Evolutionary conservation across 2,888 invertebrate genomes (phyloP).

Genomic region (Andrena haemorrhoa): DNA sequence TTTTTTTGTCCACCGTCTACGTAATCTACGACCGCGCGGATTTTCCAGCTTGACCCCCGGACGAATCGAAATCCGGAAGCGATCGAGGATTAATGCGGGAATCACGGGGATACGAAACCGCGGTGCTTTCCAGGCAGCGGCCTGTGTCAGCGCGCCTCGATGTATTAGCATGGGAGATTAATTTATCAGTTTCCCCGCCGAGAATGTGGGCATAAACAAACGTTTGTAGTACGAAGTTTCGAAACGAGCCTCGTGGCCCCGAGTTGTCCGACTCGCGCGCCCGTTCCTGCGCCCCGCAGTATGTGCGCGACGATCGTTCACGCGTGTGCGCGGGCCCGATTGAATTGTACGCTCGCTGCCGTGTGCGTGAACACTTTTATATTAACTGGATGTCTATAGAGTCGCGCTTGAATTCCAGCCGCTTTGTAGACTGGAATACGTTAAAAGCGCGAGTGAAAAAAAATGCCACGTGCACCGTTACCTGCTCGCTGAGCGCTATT

Average conservation of each 20-base stretch:
- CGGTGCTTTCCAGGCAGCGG: slow-evolving; percentile 47
- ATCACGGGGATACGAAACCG: slow-evolving; percentile 60
- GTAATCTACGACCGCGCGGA: slow-evolving; percentile 11
- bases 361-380: slow-evolving; percentile 63
- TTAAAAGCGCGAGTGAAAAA: slow-evolving; percentile 53
- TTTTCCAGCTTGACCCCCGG: slow-evolving; percentile 35
- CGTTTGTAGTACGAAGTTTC: slow-evolving; percentile 61
- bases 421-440: slow-evolving; percentile 62
- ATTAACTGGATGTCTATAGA: slow-evolving; percentile 54
- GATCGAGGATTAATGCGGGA: slow-evolving; percentile 67
- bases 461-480: slow-evolving; percentile 46
- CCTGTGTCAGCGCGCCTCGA: slow-evolving; percentile 54
- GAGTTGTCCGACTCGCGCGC: slow-evolving; percentile 31
- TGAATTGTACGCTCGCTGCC: slow-evolving; percentile 66
- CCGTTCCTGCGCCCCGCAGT: slow-evolving; percentile 5
- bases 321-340: slow-evolving; percentile 42
- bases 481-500: slow-evolving; percentile 16
- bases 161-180: slow-evolving; percentile 74
- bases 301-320: not conserved
- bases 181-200: slow-evolving; percentile 69
- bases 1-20: no score
- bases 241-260: slow-evolving; percentile 65
- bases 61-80: slow-evolving; percentile 69
- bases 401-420: slow-evolving; percentile 66
- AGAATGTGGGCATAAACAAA: slow-evolving; percentile 70